Percentiles rank a stretch among this genome's conserved stretches.
phyloP scores from a whole-genome alignment of 1,140 invertebrate genomes.

The Trachymyrmex septentrionalis region DNA sequence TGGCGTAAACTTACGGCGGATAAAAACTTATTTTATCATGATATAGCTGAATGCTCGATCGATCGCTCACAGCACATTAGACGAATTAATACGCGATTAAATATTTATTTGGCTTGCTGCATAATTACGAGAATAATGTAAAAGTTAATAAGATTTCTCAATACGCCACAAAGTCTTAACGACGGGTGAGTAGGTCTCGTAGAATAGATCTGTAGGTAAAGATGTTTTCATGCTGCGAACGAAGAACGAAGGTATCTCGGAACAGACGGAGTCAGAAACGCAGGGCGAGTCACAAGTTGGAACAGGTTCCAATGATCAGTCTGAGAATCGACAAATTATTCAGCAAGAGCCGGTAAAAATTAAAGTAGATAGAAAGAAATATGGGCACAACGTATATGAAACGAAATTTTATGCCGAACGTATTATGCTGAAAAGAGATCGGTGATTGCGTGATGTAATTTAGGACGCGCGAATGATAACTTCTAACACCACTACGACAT shows the following conservation, averaged over 20 bases:
- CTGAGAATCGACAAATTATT: constrained; percentile 79
- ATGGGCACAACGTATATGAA: constrained; percentile 76
- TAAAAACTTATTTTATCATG: neutral
- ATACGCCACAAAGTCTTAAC: constrained; percentile 64
- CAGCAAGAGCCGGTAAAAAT: constrained; percentile 85
- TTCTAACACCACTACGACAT: constrained; percentile 50
- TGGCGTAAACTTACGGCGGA: neutral
- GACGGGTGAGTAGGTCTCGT: constrained; percentile 82
- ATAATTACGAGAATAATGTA: constrained; percentile 57
- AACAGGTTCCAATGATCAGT: constrained; percentile 79
- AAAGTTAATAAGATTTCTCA: constrained; percentile 64
- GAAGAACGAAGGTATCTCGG: constrained; percentile 81
- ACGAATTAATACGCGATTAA: constrained; percentile 72
- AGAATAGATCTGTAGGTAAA: constrained; percentile 86
- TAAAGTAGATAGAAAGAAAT: constrained; percentile 74
- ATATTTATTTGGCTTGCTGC: constrained; percentile 69
- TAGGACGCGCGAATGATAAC: constrained; percentile 50
- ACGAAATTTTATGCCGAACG: constrained; percentile 31
- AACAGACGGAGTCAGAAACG: constrained; percentile 75
- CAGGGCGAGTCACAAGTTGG: constrained; percentile 77
- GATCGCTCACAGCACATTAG: constrained; percentile 75
- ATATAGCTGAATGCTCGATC: constrained; percentile 47
- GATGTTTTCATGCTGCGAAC: constrained; percentile 86
- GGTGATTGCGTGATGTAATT: constrained; percentile 41
- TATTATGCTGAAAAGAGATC: constrained; percentile 34